Evolutionary conservation across 2,888 invertebrate species (phyloP).

Genomic region (Leptarthrus brevirostris): DNA sequence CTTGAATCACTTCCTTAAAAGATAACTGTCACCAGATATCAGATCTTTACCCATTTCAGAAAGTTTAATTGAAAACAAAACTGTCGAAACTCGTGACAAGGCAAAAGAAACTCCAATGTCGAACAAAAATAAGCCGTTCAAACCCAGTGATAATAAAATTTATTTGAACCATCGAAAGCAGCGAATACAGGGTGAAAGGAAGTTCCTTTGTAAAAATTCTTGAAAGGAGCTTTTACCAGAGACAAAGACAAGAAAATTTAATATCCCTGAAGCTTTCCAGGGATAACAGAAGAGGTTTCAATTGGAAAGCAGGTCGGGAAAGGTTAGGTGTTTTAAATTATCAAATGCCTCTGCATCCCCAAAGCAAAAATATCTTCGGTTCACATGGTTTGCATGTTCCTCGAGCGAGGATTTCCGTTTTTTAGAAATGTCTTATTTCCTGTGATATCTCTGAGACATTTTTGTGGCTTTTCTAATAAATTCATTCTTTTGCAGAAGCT

Average conservation of each 20-base stretch:
- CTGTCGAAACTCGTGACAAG: constrained; percentile 42
- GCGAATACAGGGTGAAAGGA: neutral
- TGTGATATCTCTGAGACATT: neutral
- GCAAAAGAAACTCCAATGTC: neutral
- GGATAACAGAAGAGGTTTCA: constrained; percentile 5
- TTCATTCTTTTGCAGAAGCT: constrained; percentile 60
- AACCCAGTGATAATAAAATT: constrained; percentile 31
- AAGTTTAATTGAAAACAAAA: constrained; percentile 48
- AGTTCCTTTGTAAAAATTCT: constrained; percentile 32
- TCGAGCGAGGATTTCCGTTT: neutral
- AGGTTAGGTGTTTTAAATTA: neutral
- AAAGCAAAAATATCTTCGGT: constrained; percentile 22
- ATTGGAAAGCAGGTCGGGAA: neutral
- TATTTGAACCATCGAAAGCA: constrained; percentile 34
- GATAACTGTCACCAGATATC: constrained; percentile 40
- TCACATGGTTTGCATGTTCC: constrained; percentile 7
- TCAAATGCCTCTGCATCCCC: constrained; percentile 17
- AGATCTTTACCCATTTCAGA: constrained; percentile 37
- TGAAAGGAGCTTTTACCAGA: constrained; percentile 42
- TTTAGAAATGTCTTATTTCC: constrained; percentile 3
- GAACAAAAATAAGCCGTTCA: constrained; percentile 27
- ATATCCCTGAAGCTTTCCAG: constrained; percentile 31
- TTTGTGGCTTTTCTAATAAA: neutral
- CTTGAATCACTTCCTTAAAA: constrained; percentile 37
- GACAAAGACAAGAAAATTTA: constrained; percentile 47